These are phyloP conservation scores for Epistrophe grossulariae DNA, from an alignment of 2,888 invertebrate genomes.

Conservation along the genomic window DNA sequence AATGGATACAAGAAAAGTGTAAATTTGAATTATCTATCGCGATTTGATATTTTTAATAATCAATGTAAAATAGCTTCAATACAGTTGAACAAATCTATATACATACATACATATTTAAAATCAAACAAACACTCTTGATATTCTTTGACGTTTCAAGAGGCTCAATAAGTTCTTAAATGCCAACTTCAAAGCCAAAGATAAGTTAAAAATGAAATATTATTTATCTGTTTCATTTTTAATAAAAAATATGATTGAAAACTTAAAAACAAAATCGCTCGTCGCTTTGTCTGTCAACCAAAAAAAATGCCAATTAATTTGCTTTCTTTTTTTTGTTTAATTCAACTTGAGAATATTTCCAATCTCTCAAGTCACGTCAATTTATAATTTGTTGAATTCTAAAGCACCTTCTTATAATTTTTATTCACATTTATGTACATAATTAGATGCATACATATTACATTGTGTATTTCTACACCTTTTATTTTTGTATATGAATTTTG, in stretches of 20 bases:
- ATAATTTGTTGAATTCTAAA: neutral
- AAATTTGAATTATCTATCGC: neutral
- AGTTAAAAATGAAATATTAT: neutral
- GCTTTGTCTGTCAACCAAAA: neutral
- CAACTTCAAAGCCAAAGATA: slow-evolving; percentile 12
- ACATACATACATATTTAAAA: neutral
- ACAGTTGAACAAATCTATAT: neutral
- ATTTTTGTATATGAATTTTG: too few relatives aligned
- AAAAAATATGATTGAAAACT: neutral
- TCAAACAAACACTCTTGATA: neutral
- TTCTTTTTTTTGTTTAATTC: neutral
- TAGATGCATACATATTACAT: too few relatives aligned
- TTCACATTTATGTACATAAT: too few relatives aligned
- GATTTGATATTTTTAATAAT: neutral
- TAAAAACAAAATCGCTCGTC: neutral
- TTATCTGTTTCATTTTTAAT: neutral
- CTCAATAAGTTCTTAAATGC: neutral
- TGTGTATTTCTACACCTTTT: neutral
- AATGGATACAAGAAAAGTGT: too few relatives aligned
- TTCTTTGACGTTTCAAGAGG: slow-evolving; percentile 1
- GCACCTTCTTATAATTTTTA: too few relatives aligned
- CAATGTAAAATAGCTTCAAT: neutral
- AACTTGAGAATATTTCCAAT: neutral
- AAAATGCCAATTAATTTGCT: neutral
- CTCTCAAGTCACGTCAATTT: neutral